phyloP scores from a whole-genome alignment of 1,140 invertebrate species.

The Dryas iulia region DNA sequence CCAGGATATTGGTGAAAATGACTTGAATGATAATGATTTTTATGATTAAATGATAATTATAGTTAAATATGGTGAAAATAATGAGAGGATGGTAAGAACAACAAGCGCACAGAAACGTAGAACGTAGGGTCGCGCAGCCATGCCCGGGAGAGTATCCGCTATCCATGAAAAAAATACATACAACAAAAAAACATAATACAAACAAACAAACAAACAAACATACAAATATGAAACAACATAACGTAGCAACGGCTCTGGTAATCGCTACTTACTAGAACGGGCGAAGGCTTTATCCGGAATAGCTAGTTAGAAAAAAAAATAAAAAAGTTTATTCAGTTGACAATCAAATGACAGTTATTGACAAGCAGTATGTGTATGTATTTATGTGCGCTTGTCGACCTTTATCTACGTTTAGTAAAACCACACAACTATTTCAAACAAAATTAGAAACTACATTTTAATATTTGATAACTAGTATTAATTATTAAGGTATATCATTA shows the following conservation, averaged over 20 bases:
- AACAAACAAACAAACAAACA: conserved; percentile 54
- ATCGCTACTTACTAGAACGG: conserved; percentile 95
- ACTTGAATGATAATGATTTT: not conserved
- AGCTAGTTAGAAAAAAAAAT: conserved; percentile 88
- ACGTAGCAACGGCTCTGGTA: conserved; percentile 68
- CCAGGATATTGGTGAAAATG: not conserved
- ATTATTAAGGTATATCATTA: conserved; percentile 38
- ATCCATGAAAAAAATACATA: conserved; percentile 39
- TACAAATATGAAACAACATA: conserved; percentile 62
- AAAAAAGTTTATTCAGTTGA: conserved; percentile 41
- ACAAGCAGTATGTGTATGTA: conserved; percentile 39
- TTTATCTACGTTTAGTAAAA: conserved; percentile 47
- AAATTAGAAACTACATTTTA: conserved; percentile 42
- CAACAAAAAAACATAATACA: conserved; percentile 47
- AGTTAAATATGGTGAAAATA: conserved; percentile 11
- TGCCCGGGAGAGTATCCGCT: conserved; percentile 50
- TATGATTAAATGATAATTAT: not conserved
- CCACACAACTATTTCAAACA: conserved; percentile 58
- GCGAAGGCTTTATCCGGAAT: conserved; percentile 98
- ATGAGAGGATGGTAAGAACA: conserved; percentile 55
- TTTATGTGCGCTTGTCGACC: conserved; percentile 78
- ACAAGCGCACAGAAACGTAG: conserved; percentile 78
- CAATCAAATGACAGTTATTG: conserved; percentile 28
- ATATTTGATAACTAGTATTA: conserved; percentile 39
- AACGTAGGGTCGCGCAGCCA: conserved; percentile 62